Conservation (phyloP, 2,888 invertebrate genomes). For the Apantesis nais region DNA sequence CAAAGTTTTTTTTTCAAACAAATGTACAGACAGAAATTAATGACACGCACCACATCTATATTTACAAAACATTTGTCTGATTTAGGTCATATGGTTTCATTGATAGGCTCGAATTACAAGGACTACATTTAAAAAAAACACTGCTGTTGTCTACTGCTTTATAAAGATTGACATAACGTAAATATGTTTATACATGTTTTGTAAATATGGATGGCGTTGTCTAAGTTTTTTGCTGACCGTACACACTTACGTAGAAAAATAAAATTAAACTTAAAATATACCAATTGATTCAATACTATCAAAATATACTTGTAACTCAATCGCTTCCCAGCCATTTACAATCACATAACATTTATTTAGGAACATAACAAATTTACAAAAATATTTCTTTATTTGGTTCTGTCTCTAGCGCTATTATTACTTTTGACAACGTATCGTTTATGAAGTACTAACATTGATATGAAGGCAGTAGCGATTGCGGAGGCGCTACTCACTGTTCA, state of each 20-base stretch:
- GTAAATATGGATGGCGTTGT: background rate
- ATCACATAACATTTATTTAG: slow-evolving; percentile 61
- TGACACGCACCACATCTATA: slow-evolving; percentile 3
- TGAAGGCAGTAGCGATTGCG: slow-evolving; percentile 36
- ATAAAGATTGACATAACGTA: background rate
- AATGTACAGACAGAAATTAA: background rate
- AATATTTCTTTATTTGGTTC: slow-evolving; percentile 72
- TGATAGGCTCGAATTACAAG: background rate
- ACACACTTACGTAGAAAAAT: slow-evolving; percentile 26
- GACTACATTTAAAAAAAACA: background rate
- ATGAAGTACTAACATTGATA: slow-evolving; percentile 38
- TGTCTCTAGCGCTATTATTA: slow-evolving; percentile 55
- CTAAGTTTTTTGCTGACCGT: slow-evolving; percentile 1
- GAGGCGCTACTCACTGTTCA: slow-evolving; percentile 18
- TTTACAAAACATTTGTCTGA: background rate
- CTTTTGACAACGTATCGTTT: slow-evolving; percentile 38
- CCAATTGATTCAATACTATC: slow-evolving; percentile 46
- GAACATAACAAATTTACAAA: slow-evolving; percentile 72
- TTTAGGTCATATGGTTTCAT: background rate
- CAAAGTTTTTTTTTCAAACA: slow-evolving; percentile 1
- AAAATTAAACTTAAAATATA: slow-evolving; percentile 47
- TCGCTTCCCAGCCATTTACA: slow-evolving; percentile 46
- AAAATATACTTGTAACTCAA: slow-evolving; percentile 46
- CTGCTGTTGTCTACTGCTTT: background rate
- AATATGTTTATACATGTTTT: background rate